These are phyloP conservation scores for Torymus auratus DNA, from an alignment of 2,888 invertebrate species.

Conservation along the genomic window DNA sequence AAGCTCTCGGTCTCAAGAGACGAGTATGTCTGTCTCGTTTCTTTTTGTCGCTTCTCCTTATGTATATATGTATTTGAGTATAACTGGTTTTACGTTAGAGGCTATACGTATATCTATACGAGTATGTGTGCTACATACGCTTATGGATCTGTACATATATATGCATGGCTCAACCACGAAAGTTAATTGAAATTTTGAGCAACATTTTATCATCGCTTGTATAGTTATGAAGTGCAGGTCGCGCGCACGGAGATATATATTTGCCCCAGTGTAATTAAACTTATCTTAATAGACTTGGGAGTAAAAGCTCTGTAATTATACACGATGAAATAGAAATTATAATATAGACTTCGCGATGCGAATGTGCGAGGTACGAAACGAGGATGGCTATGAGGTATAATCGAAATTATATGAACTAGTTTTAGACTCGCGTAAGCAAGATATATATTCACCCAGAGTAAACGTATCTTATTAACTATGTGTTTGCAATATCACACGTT, in stretches of 20 bases:
- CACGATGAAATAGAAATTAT: constrained; percentile 46
- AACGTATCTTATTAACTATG: neutral
- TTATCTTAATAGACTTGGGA: constrained; percentile 43
- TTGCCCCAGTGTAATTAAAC: constrained; percentile 29
- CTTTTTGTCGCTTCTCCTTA: constrained; percentile 16
- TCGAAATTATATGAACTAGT: constrained; percentile 31
- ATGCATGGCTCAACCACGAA: constrained; percentile 28
- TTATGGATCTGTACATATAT: neutral
- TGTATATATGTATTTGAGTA: constrained; percentile 8
- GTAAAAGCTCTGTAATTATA: constrained; percentile 43
- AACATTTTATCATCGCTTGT: constrained; percentile 42
- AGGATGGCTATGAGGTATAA: constrained; percentile 21
- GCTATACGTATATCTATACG: neutral
- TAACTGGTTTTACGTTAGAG: constrained; percentile 37
- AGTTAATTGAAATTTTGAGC: constrained; percentile 51
- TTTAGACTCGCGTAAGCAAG: constrained; percentile 6
- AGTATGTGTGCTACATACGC: neutral
- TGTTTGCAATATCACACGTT: too few relatives aligned
- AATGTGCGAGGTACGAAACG: constrained; percentile 18
- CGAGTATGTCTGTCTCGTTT: constrained; percentile 13
- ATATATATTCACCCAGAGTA: neutral
- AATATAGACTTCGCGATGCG: constrained; percentile 8
- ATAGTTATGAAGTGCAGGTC: neutral
- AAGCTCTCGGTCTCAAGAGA: neutral
- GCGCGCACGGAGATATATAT: constrained; percentile 10